Base-by-base conservation (phyloP, 2,797 vertebrate genomes). In the Rallus crepitans region DNA sequence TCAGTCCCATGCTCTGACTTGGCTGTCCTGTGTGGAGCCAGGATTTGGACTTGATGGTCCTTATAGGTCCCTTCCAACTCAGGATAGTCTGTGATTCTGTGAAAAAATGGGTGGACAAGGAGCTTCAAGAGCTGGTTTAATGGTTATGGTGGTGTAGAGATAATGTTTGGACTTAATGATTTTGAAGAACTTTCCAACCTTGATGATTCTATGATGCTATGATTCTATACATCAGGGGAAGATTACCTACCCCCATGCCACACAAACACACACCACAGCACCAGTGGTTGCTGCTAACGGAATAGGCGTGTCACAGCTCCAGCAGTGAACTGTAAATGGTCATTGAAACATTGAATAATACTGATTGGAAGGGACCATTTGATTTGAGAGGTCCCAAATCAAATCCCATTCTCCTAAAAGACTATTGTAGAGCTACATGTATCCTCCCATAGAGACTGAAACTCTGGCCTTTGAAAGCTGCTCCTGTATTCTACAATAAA, bases 201-300 rank as follows among this genome's bases (percentile, higher is more conserved):
- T 42, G 42, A 14, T 42, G 40, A 42, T 45, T 45, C 42, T 19
- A 45, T 45, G 42, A 45, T 45, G 18, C 42, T 45, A 45, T 45
- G 42, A 45, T 45, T 45, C 42, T 45, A 35, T 14, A 21, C 7
- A 7, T 33, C 1, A 1, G 1, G 1, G 5, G 30, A 52, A 35
- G 7, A 45, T 7, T 18, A 68, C 12, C 7, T 53, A 40, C 7
- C 10, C n/a, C 40, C 24, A 12, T 47, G 9, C 18, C 17, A 60
- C 5, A 3, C 11, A 48, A 45, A 25, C 0, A 1, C 11, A 25
- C 0, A 1, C 11, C 47, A 59, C 39, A 52, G 48, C 19, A 80
- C 25, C 25, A 52, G 3, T 1, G 0, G 25, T 71, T 27, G 11
- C 27, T 47, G 28, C 52, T 53, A 57, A 31, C 19, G 23, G 2